These are phyloP conservation scores for Bergia sp. DNA, from an alignment of 92 coral and sea anemone species.

Conservation along the genomic window DNA sequence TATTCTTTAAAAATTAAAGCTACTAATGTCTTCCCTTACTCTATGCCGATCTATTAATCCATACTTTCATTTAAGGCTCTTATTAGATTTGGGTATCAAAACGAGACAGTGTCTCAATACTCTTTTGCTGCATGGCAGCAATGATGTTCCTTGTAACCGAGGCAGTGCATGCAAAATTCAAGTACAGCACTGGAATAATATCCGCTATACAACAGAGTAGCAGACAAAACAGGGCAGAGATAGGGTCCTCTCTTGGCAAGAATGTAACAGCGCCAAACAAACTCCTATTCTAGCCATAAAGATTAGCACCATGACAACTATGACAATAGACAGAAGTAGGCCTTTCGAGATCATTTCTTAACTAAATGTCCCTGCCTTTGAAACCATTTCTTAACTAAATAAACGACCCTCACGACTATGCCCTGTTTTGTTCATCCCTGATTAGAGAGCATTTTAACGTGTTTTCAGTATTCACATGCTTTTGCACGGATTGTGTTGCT, in stretches of 20 bases:
- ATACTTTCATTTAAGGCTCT: slow-evolving; percentile 15
- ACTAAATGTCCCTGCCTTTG: neutral
- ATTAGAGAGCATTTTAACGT: neutral
- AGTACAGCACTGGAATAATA: slow-evolving; percentile 22
- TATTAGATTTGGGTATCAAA: neutral
- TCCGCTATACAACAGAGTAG: neutral
- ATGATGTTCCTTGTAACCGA: slow-evolving; percentile 23
- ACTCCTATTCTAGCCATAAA: neutral
- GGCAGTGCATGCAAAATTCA: slow-evolving; percentile 32
- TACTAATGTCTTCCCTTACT: neutral
- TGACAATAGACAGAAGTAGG: neutral
- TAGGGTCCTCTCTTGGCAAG: too few relatives aligned
- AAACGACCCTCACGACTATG: neutral
- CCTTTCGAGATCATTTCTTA: neutral
- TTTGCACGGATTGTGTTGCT: neutral
- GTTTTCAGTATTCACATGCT: neutral
- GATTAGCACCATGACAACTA: neutral
- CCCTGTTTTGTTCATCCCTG: neutral
- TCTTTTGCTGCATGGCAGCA: slow-evolving; percentile 47
- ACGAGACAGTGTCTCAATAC: slow-evolving; percentile 42
- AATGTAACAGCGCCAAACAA: neutral
- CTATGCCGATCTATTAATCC: neutral
- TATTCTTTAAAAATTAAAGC: neutral
- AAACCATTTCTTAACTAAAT: neutral
- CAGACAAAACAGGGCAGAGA: neutral